Percentiles rank a stretch among this genome's conserved stretches.
phyloP scores from a whole-genome alignment of 1,140 invertebrate species.

The Heliconius congener region DNA sequence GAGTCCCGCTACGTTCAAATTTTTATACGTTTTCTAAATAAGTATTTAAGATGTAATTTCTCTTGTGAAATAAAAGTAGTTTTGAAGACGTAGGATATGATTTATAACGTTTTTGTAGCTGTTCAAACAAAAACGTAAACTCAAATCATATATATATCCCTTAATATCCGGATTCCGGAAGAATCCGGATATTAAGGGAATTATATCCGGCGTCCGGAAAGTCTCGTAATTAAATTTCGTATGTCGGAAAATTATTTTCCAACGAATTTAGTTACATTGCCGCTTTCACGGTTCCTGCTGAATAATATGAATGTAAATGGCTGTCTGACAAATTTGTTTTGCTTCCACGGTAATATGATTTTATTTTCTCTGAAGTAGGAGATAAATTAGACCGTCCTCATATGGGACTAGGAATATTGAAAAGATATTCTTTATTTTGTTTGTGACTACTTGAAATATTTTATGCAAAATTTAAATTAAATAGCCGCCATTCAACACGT shows the following conservation, averaged over 20 bases:
- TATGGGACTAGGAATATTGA: not conserved
- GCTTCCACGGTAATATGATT: not conserved
- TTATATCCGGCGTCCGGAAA: slow-evolving; percentile 33
- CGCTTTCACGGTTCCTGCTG: not conserved
- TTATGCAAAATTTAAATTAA: too few species aligned
- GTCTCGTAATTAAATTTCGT: slow-evolving; percentile 40
- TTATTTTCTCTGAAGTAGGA: not conserved
- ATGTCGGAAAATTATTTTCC: slow-evolving; percentile 26
- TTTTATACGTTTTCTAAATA: too few species aligned
- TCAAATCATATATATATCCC: not conserved
- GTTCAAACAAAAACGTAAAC: not conserved
- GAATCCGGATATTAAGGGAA: slow-evolving; percentile 18
- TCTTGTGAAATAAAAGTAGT: too few species aligned
- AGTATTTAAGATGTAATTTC: too few species aligned
- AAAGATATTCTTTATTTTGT: too few species aligned
- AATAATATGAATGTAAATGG: slow-evolving; percentile 8
- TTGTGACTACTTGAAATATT: too few species aligned
- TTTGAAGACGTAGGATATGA: not conserved
- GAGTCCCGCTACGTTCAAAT: too few species aligned
- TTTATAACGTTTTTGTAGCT: not conserved
- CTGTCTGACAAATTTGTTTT: slow-evolving; percentile 1
- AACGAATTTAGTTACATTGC: slow-evolving; percentile 23
- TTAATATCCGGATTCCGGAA: not conserved
- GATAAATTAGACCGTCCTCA: not conserved
- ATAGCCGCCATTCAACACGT: too few species aligned